phyloP scores from a whole-genome alignment of 1,140 invertebrate species.

The Drosophila lowei region DNA sequence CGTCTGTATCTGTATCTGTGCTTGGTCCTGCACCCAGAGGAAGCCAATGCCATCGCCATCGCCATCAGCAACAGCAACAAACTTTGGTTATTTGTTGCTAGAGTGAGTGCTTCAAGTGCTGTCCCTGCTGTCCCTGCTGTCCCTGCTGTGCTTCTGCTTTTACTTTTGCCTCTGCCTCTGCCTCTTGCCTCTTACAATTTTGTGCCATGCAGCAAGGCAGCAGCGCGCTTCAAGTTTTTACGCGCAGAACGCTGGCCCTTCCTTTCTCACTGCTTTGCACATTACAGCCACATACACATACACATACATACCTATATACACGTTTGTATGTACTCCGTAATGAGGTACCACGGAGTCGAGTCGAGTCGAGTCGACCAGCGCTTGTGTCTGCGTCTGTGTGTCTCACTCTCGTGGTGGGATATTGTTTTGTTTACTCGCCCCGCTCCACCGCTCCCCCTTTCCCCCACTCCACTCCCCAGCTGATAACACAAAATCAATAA shows the following conservation, averaged over 20 bases:
- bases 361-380: conserved; percentile 16
- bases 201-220: too few species aligned
- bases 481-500: conserved; percentile 75
- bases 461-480: conserved; percentile 18
- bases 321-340: background rate
- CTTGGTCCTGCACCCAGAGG: too few species aligned
- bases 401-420: conserved; percentile 39
- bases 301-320: background rate
- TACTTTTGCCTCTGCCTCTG: too few species aligned
- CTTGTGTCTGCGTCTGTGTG: conserved; percentile 48
- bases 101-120: too few species aligned
- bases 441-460: conserved; percentile 2
- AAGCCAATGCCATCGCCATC: too few species aligned
- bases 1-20: too few species aligned
- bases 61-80: too few species aligned
- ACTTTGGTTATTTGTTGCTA: too few species aligned
- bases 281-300: background rate
- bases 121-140: too few species aligned
- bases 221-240: background rate
- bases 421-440: conserved; percentile 17
- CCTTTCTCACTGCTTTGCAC: background rate
- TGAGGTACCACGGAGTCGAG: too few species aligned
- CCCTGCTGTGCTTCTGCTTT: too few species aligned
- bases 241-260: background rate
- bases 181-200: too few species aligned